phyloP scores from a whole-genome alignment of 2,888 invertebrate species.

The Athalia rosae region DNA sequence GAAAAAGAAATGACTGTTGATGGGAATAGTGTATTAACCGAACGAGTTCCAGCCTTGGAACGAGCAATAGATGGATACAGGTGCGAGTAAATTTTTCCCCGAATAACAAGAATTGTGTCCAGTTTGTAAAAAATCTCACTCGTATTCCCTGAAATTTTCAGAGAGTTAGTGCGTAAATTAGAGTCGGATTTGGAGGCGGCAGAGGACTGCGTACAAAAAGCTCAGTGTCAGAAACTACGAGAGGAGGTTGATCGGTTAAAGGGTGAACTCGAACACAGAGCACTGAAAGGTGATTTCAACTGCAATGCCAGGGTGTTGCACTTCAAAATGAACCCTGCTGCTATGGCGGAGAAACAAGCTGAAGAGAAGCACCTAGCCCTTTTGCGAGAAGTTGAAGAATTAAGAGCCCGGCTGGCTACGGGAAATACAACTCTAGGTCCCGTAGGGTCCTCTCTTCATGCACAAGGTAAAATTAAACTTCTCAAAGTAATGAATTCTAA shows the following conservation, averaged over 20 bases:
- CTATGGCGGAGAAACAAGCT: conserved; percentile 80
- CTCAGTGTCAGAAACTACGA: conserved; percentile 70
- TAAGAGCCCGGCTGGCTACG: conserved; percentile 81
- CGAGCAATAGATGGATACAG: conserved; percentile 84
- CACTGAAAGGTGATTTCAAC: conserved; percentile 77
- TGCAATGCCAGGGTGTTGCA: conserved; percentile 77
- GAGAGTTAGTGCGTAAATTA: conserved; percentile 80
- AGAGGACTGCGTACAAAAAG: conserved; percentile 59
- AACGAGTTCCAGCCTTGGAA: conserved; percentile 84
- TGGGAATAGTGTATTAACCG: conserved; percentile 72
- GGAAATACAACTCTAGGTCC: conserved; percentile 54
- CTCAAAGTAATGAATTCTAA: neutral
- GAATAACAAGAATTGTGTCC: neutral
- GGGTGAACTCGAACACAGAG: conserved; percentile 79
- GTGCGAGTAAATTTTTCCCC: conserved; percentile 52
- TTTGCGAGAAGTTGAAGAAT: conserved; percentile 78
- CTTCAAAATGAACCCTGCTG: conserved; percentile 83
- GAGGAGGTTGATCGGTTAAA: conserved; percentile 74
- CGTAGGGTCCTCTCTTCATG: conserved; percentile 61
- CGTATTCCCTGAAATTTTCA: conserved; percentile 50
- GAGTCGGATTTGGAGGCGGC: conserved; percentile 78
- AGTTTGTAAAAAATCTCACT: neutral
- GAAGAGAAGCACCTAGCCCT: conserved; percentile 73
- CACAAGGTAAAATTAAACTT: conserved; percentile 59
- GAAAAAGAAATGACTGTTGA: conserved; percentile 85